These are phyloP conservation scores for Aurelia coerulea DNA, from an alignment of 30 jellyfish, hydroid and myxozoan genomes.

Conservation along the genomic window DNA sequence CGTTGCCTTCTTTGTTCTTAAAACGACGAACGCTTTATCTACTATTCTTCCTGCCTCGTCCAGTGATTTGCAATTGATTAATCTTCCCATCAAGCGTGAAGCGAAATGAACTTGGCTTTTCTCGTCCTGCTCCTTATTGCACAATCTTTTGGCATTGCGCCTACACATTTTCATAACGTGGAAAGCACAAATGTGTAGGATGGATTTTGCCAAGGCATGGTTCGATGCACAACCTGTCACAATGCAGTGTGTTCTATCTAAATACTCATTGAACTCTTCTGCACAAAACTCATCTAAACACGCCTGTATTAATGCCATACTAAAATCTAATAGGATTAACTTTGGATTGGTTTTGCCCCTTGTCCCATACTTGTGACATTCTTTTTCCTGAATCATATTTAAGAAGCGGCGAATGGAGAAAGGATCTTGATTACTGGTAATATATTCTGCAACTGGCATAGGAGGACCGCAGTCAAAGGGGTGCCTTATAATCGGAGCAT, in stretches of 20 bases:
- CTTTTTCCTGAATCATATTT: neutral
- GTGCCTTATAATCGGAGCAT: neutral
- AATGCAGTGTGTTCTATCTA: conserved; percentile 3
- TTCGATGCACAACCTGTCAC: neutral
- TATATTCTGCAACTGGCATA: conserved; percentile 8
- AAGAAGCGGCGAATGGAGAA: conserved; percentile 1
- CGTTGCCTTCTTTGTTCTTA: neutral
- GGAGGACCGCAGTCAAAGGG: neutral
- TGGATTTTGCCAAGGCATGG: neutral
- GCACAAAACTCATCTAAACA: neutral
- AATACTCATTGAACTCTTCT: neutral
- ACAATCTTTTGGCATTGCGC: neutral
- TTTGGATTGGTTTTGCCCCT: conserved; percentile 16
- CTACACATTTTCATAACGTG: conserved; percentile 20
- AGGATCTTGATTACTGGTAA: neutral
- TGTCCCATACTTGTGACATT: conserved; percentile 3
- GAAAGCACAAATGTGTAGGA: conserved; percentile 7
- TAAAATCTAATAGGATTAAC: conserved; percentile 16
- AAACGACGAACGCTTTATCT: neutral
- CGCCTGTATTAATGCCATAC: conserved; percentile 27
- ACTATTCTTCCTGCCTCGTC: neutral
- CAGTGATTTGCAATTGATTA: neutral
- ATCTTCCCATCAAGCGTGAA: conserved; percentile 4
- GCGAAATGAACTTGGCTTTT: conserved; percentile 29
- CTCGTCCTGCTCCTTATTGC: conserved; percentile 19